Base-by-base conservation (phyloP, 2,797 vertebrate species). In the Chanos chanos region DNA sequence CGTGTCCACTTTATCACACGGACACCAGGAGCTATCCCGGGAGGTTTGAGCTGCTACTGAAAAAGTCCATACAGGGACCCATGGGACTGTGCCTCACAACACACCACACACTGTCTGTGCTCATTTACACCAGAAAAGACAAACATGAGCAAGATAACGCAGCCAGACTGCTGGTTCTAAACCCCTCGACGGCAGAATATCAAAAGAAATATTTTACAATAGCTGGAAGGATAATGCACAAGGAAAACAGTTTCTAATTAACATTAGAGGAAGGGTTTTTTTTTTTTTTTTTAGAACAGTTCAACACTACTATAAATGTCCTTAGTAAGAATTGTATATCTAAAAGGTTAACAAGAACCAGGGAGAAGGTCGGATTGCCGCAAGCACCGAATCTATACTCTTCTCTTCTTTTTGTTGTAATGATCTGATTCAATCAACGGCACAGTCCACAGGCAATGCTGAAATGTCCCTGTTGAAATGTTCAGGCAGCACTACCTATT, bases 401-500 rank as follows among this genome's bases (percentile, higher is more conserved):
- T 50, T 18, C 43, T 28, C 41, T 58, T 28, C 51, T 49, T 24
- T 66, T 64, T 58, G 66, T 56, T 64, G 30, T 51, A 45, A 57
- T 34, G 22, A 61, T 56, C 41, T 39, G 50, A 47, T 36, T 33
- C 41, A 52, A 68, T 54, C 25, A 50, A 71, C 49, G 51, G 30
- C 50, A 30, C 60, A 66, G 63, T 69, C 52, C 52, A 7, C 41
- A 53, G 50, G 54, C 34, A 16, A 47, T 24, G 19, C 53, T 49
- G 39, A 76, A 51, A 58, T 44, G 64, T 76, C 76, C 72, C 69
- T 19, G 64, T 61, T 72, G 72, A 71, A 52, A 51, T 47, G 50
- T 56, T 56, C 56, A 67, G 66, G 71, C 66, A 47, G 74, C 53
- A 52, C 72, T 74, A 77, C 68, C 71, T 78, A 56, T 55, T 66